phyloP scores from a whole-genome alignment of 1,140 invertebrate genomes.

The Latrodectus geometricus region DNA sequence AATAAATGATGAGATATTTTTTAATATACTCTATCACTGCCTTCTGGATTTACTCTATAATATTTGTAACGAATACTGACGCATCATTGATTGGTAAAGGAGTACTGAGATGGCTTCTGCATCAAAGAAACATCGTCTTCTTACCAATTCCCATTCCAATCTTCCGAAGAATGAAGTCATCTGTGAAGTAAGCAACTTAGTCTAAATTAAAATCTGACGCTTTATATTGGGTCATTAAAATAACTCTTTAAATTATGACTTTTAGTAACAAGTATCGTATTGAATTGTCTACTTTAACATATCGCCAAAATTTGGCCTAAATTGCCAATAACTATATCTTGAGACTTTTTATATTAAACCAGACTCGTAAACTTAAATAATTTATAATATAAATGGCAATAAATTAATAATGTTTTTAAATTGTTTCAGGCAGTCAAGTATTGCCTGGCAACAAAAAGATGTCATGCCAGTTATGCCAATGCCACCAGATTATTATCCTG shows the following conservation, averaged over 20 bases:
- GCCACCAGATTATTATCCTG: slow-evolving; percentile 4
- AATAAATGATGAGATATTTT: no score
- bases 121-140: slow-evolving; percentile 2
- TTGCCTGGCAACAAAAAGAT: slow-evolving; percentile 18
- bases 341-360: background rate
- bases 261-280: no score
- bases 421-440: slow-evolving; percentile 8
- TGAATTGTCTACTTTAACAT: no score
- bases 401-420: no score
- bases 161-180: background rate
- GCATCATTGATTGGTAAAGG: background rate
- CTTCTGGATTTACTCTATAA: background rate
- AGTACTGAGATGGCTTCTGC: background rate
- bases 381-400: background rate
- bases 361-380: background rate
- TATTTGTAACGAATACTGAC: background rate
- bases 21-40: background rate
- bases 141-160: slow-evolving; percentile 18
- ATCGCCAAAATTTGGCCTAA: no score
- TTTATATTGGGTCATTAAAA: no score
- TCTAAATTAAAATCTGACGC: no score
- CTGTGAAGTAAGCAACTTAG: background rate
- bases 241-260: no score
- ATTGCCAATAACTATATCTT: background rate
- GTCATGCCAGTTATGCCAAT: background rate